phyloP scores from a whole-genome alignment of 2,797 vertebrate genomes.

The Artibeus jamaicensis region DNA sequence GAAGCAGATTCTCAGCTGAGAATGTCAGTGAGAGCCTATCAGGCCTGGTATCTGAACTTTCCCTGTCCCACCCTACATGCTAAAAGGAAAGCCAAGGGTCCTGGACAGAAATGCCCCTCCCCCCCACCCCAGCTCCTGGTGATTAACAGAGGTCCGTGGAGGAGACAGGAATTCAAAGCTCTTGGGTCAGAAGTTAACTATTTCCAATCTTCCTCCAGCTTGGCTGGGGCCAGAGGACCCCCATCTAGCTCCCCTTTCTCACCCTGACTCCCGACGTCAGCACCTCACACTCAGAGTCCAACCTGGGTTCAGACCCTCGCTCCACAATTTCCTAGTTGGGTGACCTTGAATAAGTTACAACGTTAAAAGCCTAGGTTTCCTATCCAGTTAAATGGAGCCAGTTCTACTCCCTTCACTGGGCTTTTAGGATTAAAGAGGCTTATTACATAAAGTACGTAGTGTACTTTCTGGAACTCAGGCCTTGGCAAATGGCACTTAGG shows the following conservation, averaged over 20 bases:
- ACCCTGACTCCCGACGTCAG: background rate
- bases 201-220: conserved; percentile 46
- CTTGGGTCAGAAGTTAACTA: conserved; percentile 64
- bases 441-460: conserved; percentile 41
- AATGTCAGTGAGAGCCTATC: background rate
- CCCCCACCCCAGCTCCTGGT: background rate
- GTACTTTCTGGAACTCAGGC: conserved; percentile 43
- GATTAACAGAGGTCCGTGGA: conserved; percentile 60
- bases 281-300: background rate
- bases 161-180: conserved; percentile 53
- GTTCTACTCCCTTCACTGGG: background rate
- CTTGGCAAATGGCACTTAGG: conserved; percentile 9
- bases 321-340: background rate
- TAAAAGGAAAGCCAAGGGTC: conserved; percentile 13
- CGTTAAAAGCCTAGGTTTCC: conserved; percentile 34
- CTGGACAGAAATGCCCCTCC: background rate
- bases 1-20: background rate
- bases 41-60: conserved; percentile 27
- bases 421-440: conserved; percentile 64
- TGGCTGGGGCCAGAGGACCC: background rate
- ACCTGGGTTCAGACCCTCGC: conserved; percentile 20
- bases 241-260: background rate
- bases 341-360: background rate
- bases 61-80: background rate
- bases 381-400: conserved; percentile 21